Percentiles rank a stretch among this genome's conserved stretches.
phyloP scores from a whole-genome alignment of 2,888 invertebrate genomes.

The Cephus pulcher region DNA sequence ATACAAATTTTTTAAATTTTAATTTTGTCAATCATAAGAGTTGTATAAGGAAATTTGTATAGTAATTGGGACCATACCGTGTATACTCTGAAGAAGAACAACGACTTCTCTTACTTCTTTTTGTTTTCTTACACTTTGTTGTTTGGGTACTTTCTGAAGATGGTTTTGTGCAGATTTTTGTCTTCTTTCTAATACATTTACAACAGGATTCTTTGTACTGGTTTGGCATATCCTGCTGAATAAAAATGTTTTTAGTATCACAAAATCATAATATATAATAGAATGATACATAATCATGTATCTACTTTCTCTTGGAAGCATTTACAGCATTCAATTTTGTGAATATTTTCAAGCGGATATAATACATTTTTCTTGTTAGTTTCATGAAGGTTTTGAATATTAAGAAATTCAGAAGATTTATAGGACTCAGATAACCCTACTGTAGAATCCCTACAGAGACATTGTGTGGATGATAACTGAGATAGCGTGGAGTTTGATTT shows the following conservation, averaged over 20 bases:
- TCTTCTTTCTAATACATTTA: neutral
- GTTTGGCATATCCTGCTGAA: neutral
- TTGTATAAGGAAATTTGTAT: neutral
- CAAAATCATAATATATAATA: neutral
- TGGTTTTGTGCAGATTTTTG: neutral
- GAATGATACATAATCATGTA: neutral
- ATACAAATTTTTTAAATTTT: neutral
- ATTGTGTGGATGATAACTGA: neutral
- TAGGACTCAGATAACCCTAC: neutral
- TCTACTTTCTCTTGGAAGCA: neutral
- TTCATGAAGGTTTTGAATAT: neutral
- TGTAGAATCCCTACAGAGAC: neutral
- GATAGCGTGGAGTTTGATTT: neutral
- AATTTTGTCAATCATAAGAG: neutral
- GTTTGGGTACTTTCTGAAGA: neutral
- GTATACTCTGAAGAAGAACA: neutral
- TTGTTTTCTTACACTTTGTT: neutral
- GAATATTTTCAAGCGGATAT: neutral
- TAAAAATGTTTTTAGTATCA: neutral
- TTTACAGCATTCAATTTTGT: neutral
- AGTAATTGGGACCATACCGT: neutral
- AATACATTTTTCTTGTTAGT: neutral
- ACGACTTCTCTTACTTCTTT: neutral
- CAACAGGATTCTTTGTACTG: neutral
- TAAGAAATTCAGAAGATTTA: neutral